Percentiles rank a stretch among this genome's conserved stretches.
Evolutionary conservation across 2,113 vertebrate genomes (phyloP).

Genomic region (Nothocercus julius): DNA sequence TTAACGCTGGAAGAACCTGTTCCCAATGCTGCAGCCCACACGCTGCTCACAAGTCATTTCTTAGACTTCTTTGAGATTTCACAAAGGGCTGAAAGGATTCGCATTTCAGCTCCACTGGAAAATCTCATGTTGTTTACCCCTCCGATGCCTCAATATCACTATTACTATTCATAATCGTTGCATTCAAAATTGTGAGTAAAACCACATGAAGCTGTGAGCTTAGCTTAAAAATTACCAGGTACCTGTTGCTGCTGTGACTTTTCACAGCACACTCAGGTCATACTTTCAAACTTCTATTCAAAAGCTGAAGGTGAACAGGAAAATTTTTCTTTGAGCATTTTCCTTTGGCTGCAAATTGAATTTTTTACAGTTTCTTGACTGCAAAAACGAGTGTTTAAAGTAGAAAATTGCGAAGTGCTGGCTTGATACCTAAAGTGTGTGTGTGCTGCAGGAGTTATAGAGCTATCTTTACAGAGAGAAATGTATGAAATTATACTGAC

Average conservation of each 20-base stretch:
- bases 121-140: neutral
- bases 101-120: neutral
- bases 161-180: neutral
- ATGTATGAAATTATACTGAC: neutral
- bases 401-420: neutral
- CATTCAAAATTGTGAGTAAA: neutral
- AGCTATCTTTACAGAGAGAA: neutral
- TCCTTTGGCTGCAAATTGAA: neutral
- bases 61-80: neutral
- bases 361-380: neutral
- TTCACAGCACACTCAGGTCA: neutral
- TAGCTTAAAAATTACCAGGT: neutral
- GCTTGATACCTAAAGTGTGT: neutral
- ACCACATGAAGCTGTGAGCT: neutral
- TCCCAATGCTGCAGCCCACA: conserved; percentile 6
- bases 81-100: neutral
- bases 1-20: conserved; percentile 22
- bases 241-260: neutral
- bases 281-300: neutral
- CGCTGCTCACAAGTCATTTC: neutral
- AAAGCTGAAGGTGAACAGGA: neutral
- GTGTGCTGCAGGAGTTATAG: neutral
- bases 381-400: neutral
- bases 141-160: neutral
- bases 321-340: neutral